Evolutionary conservation across 2,113 vertebrate species (phyloP).

Genomic region (Oceanites oceanicus): DNA sequence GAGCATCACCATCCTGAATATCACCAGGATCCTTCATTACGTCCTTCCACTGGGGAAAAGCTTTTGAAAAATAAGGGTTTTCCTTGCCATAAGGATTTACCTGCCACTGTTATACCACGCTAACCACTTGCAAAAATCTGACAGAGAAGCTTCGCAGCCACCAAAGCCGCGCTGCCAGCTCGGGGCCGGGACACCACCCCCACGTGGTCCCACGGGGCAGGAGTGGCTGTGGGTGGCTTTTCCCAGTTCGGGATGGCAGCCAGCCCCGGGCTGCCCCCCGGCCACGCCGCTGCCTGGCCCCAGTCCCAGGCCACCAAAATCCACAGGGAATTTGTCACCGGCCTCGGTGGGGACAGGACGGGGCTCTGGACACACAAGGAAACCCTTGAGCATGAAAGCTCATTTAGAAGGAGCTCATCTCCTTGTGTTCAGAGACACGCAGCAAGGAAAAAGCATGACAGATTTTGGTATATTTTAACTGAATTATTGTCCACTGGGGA

Average conservation of each 20-base stretch:
- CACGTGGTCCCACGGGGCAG: not conserved
- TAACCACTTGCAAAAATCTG: not conserved
- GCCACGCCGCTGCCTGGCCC: not conserved
- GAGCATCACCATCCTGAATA: not conserved
- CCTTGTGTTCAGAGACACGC: not conserved
- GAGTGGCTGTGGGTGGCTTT: not conserved
- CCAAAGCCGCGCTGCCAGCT: not conserved
- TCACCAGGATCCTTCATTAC: not conserved
- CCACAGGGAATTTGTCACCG: constrained; percentile 13
- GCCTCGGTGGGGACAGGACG: not conserved
- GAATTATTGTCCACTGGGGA: not conserved
- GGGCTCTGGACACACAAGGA: constrained; percentile 2
- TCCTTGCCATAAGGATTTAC: not conserved
- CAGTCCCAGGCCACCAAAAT: not conserved
- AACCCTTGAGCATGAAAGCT: constrained; percentile 62
- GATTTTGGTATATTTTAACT: constrained; percentile 50
- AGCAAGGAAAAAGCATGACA: constrained; percentile 17
- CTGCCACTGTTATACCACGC: not conserved
- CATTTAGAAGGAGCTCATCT: constrained; percentile 57
- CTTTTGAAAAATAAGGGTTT: not conserved
- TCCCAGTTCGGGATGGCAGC: not conserved
- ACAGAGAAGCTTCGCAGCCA: not conserved
- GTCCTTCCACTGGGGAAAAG: not conserved
- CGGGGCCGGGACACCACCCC: not conserved
- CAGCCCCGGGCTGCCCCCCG: not conserved